Evolutionary conservation across 1,140 invertebrate species (phyloP), one percentile per base, ranked within the genome.

Genomic region (Papilio machaon): DNA sequence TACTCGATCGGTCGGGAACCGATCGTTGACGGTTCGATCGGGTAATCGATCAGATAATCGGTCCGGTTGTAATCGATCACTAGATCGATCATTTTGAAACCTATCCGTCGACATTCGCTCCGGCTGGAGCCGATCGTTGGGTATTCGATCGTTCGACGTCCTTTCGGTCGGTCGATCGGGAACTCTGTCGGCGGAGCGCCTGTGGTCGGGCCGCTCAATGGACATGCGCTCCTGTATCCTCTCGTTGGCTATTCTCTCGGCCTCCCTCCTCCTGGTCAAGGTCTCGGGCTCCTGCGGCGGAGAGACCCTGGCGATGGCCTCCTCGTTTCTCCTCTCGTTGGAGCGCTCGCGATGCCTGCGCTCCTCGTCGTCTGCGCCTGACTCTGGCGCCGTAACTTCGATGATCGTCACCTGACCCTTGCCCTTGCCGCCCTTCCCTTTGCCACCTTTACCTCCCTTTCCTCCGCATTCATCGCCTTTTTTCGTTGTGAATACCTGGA

Each of bases 361-460:
- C 17, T 89, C 87, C 13, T 90, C 89, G 74, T 90, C 90, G 60
- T 89, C 91, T 6, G 86, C 87, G 7, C 87, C 87, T 2, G 89
- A 88, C 52, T 91, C 90, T 0, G 91, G 88, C 6, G 88, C 89
- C 3, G 87, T 88, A 15, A 88, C 90, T 82, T 95, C 94, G 54
- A 95, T 95, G 47, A 95, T 92, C 43, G 96, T 96, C 94, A 96
- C 84, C 94, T 96, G 91, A 1, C 95, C 95, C 64, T 96, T 96
- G 8, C 96, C 96, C 82, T 96, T 96, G 0, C 96, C 96, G 2
- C 96, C 96, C 81, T 96, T 96, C 5, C 95, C 96, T 75, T 96
- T 96, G 10, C 95, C 95, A 17, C 95, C 96, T 23, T 96, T 96
- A 6, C 96, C 96, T 23, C 95, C 95, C 85, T 96, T 96, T 0